phyloP scores from a whole-genome alignment of 2,113 vertebrate species.

The Mesocricetus auratus region DNA sequence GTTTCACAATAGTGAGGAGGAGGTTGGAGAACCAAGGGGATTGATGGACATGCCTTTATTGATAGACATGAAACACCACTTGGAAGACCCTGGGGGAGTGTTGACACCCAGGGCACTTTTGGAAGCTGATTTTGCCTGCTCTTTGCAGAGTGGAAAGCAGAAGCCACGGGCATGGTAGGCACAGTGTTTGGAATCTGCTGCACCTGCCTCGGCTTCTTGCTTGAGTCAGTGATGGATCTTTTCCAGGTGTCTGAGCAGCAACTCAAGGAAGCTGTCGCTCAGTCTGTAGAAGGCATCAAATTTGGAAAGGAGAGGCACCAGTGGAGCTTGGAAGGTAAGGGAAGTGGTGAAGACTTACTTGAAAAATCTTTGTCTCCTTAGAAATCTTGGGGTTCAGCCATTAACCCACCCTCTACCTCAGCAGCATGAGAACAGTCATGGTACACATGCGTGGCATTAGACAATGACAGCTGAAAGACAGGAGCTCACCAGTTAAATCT shows the following conservation, averaged over 20 bases:
- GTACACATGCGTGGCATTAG: fast-evolving
- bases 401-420: too few species aligned
- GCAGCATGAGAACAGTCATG: too few species aligned
- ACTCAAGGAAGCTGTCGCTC: constrained; percentile 93
- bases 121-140: not conserved
- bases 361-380: not conserved
- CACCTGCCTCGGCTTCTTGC: not conserved
- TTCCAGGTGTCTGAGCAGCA: constrained; percentile 94
- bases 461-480: not conserved
- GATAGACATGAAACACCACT: not conserved
- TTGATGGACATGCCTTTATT: too few species aligned
- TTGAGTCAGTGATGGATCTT: not conserved
- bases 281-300: constrained; percentile 89
- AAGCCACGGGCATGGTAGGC: too few species aligned
- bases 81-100: not conserved
- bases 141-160: not conserved
- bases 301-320: constrained; percentile 91
- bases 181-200: not conserved
- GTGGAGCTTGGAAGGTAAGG: constrained; percentile 92
- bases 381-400: not conserved
- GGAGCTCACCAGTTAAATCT: not conserved
- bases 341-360: not conserved
- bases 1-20: not conserved
- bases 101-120: not conserved
- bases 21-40: not conserved